Base-by-base conservation (phyloP, 2,113 vertebrate genomes). In the Sus scrofa region DNA sequence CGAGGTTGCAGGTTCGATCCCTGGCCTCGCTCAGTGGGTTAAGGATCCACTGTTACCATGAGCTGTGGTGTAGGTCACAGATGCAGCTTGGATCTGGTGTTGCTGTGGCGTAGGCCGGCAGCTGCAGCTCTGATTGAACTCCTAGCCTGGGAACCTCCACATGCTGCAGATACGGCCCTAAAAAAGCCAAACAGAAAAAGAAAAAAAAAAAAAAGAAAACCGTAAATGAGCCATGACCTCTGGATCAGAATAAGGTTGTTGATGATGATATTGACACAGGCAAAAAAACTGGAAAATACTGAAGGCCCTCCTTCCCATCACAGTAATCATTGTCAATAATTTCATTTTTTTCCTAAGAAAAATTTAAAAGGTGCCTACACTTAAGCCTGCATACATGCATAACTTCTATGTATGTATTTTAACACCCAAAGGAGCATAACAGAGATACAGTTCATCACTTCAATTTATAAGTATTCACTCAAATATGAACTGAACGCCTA, bases 191-290 rank as follows among this genome's bases (percentile, higher is more conserved):
- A n/a, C n/a, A n/a, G n/a, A 82, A 68, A 22, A 91, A 75, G 52
- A 88, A 83, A 95, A 86, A 62, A 83, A 95, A 86, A 62, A 82
- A 68, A 22, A 91, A 75, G 52, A 88, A 83, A 95, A 86, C 68
- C 32, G 91, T 54, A 79, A 91, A 89, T 83, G 24, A 30, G 30
- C 67, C 52, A 44, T 63, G 44, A 84, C 30, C 32, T 83, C 58
- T 8, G 15, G 60, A 77, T 71, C 26, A n/a, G 26, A 8, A n/a
- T 34, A 95, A 52, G 27, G 20, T 12, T 68, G 27, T 65, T 71
- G 65, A 70, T 30, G 24, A n/a, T 13, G 4, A 75, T n/a, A 89
- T 1, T 58, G 68, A 89, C 37, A 78, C n/a, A 30, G 1, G 60
- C 44, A 1, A 58, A 24, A 89, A 78, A 22, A 58, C 1, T 30